Evolutionary conservation across 1,140 invertebrate genomes (phyloP).

Genomic region (Lepidurus couesii): DNA sequence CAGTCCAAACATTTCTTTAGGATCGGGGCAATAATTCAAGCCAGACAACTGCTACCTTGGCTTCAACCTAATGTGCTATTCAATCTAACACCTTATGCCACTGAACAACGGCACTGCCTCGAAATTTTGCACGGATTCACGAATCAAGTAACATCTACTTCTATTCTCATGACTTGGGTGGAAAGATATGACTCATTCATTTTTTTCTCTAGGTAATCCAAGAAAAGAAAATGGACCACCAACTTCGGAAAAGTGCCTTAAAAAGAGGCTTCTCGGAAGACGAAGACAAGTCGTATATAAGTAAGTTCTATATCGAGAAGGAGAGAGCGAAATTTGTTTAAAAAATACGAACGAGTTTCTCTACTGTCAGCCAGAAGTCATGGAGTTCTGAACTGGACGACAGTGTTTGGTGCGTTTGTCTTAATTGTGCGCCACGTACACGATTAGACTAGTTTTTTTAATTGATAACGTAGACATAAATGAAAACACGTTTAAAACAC

Average conservation of each 20-base stretch:
- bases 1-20: background rate
- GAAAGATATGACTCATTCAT: background rate
- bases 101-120: constrained; percentile 65
- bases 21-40: constrained; percentile 25
- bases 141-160: constrained; percentile 51
- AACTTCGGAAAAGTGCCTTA: background rate
- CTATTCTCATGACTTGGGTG: background rate
- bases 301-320: background rate
- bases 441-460: no score
- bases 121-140: constrained; percentile 80
- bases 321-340: no score
- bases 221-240: background rate
- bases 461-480: no score
- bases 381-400: no score
- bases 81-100: constrained; percentile 66
- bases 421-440: no score
- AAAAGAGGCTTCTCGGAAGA: background rate
- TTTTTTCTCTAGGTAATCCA: background rate
- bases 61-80: constrained; percentile 74
- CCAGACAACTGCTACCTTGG: constrained; percentile 53
- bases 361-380: no score
- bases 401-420: no score
- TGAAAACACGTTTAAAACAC: no score
- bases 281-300: background rate
- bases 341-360: no score